Percentiles rank a stretch among this genome's conserved stretches.
phyloP scores from a whole-genome alignment of 2,113 vertebrate species.

The Parotia lawesii region DNA sequence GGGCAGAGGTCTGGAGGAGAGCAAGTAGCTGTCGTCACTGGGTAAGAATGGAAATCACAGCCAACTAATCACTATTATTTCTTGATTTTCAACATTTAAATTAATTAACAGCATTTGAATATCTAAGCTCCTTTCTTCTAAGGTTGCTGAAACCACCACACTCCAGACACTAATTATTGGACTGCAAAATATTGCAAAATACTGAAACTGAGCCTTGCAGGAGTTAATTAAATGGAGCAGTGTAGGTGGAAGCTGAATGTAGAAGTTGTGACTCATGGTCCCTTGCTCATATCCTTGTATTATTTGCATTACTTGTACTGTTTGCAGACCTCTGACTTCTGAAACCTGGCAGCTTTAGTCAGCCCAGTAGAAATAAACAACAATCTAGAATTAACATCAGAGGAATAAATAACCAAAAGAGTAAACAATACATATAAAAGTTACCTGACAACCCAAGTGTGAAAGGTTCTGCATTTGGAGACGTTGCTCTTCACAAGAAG shows the following conservation, averaged over 20 bases:
- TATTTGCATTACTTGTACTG: slow-evolving; percentile 4
- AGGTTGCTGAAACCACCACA: not conserved
- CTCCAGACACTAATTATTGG: not conserved
- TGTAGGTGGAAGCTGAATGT: slow-evolving; percentile 13
- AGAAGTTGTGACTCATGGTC: not conserved
- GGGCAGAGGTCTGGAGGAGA: not conserved
- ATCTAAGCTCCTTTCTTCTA: not conserved
- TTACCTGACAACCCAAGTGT: not conserved
- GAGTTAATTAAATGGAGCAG: not conserved
- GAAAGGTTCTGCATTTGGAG: not conserved
- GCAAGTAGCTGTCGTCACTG: not conserved
- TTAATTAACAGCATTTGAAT: not conserved
- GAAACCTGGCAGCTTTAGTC: not conserved
- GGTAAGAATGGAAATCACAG: not conserved
- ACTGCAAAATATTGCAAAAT: not conserved
- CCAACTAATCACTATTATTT: not conserved
- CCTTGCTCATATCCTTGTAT: not conserved
- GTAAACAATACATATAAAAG: not conserved
- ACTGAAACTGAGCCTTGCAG: not conserved
- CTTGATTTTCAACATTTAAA: not conserved
- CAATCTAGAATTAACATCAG: not conserved
- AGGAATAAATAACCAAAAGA: not conserved
- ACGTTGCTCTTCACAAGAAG: not conserved
- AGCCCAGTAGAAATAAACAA: slow-evolving; percentile 11
- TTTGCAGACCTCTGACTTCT: not conserved